Evolutionary conservation across 2,113 vertebrate species (phyloP).

Genomic region (Psilopsiagon aymara): DNA sequence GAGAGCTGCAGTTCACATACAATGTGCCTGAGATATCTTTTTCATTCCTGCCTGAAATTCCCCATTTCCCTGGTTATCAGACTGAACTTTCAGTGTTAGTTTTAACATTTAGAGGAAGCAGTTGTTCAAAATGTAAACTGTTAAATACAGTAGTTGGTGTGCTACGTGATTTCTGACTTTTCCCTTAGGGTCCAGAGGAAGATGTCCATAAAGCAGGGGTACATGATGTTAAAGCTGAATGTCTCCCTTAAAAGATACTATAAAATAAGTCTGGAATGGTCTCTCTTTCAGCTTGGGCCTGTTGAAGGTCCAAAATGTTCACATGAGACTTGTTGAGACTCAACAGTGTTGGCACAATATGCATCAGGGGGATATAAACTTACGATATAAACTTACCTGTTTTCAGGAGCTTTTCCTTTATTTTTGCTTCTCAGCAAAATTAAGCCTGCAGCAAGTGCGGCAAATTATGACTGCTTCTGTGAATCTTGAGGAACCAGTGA

Average conservation of each 20-base stretch:
- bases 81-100: background rate
- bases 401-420: background rate
- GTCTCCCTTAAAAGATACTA: background rate
- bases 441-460: background rate
- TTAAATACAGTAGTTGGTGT: background rate
- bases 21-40: background rate
- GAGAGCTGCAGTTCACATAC: background rate
- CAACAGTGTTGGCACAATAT: fast-evolving
- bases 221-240: background rate
- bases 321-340: background rate
- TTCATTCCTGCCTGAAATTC: background rate
- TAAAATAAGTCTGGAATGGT: background rate
- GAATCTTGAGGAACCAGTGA: background rate
- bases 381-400: background rate
- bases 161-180: background rate
- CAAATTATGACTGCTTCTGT: background rate
- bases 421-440: background rate
- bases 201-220: background rate
- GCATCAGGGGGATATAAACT: background rate
- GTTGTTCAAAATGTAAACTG: background rate
- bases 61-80: background rate
- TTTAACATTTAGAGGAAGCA: background rate
- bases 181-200: background rate
- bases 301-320: background rate
- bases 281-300: background rate